These are phyloP conservation scores for Henricia sp. DNA, from an alignment of 53 echinoderm and acorn worm genomes.

Conservation along the genomic window DNA sequence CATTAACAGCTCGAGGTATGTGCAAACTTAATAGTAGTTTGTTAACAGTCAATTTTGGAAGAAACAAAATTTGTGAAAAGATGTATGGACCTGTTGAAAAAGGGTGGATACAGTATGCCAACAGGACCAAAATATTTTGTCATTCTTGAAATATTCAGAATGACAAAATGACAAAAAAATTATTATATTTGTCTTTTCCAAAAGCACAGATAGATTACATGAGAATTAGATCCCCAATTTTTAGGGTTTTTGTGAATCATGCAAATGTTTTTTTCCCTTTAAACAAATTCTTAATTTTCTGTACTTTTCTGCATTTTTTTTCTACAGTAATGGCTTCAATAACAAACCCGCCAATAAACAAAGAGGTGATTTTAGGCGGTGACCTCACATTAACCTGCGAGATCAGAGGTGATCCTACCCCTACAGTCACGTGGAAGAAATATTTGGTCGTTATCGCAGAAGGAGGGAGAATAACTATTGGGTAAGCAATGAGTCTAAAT, in stretches of 20 bases:
- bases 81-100: no score
- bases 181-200: no score
- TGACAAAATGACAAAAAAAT: no score
- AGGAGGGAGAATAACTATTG: conserved; percentile 76
- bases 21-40: no score
- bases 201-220: no score
- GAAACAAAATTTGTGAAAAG: no score
- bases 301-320: background rate
- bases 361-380: conserved; percentile 72
- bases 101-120: no score
- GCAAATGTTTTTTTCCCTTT: no score
- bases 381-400: conserved; percentile 78
- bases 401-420: conserved; percentile 82
- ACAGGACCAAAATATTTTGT: background rate
- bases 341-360: conserved; percentile 59
- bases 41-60: no score
- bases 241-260: no score
- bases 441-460: conserved; percentile 59
- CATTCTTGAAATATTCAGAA: no score
- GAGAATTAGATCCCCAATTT: no score
- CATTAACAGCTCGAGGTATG: conserved; percentile 79
- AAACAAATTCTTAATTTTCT: background rate
- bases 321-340: conserved; percentile 73
- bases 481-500: conserved; percentile 50
- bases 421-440: conserved; percentile 83